Evolutionary conservation across 2,113 vertebrate species (phyloP).

Genomic region (Phylloscopus whistleri): DNA sequence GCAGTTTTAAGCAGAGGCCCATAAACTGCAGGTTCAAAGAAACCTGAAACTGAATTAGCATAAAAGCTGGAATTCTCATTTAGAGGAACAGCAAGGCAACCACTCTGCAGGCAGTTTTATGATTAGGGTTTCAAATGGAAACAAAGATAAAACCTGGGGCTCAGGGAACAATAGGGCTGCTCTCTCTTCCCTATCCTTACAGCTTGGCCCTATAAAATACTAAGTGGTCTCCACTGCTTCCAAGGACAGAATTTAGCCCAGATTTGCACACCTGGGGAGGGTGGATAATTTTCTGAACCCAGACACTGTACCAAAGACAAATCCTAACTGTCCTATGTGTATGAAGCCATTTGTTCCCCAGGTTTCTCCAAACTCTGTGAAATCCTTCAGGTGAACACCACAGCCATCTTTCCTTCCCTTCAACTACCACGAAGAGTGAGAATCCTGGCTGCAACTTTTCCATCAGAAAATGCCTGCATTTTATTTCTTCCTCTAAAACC

Average conservation of each 20-base stretch:
- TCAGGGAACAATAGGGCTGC: constrained; percentile 19
- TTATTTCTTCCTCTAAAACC: not conserved
- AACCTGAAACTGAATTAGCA: constrained; percentile 78
- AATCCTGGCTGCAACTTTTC: not conserved
- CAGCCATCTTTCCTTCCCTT: not conserved
- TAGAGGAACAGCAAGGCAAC: constrained; percentile 73
- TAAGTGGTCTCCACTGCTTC: not conserved
- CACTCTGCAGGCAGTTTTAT: constrained; percentile 72
- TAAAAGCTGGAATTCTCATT: constrained; percentile 81
- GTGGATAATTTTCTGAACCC: not conserved
- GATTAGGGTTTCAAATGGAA: constrained; percentile 71
- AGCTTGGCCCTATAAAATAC: constrained; percentile 8
- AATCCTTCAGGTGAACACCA: not conserved
- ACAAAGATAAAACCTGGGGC: constrained; percentile 65
- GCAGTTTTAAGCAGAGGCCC: constrained; percentile 74
- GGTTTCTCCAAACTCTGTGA: not conserved
- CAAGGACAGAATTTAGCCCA: not conserved
- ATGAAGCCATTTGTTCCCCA: not conserved
- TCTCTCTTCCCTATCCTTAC: not conserved
- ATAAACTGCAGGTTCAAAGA: constrained; percentile 79
- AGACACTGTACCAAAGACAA: not conserved
- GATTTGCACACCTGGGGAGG: not conserved
- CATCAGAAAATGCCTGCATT: not conserved
- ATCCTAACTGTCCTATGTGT: not conserved
- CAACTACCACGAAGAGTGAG: not conserved